A percentile compares a stretch with the other conserved stretches of the same genome.
phyloP scores from a whole-genome alignment of 2,888 invertebrate genomes.

The Calliphora vomitoria region DNA sequence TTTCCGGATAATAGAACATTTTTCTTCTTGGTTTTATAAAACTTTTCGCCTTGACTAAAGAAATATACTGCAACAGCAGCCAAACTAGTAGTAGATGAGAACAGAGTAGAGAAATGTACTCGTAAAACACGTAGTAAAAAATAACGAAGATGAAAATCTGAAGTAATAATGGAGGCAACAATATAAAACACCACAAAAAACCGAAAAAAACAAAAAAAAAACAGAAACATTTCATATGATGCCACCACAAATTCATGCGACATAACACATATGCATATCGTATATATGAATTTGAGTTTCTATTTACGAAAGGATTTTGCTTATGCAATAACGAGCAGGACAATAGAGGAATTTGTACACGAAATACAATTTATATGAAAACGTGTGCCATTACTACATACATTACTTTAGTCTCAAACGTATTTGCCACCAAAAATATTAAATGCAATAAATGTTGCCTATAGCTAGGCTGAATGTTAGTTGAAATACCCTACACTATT shows the following conservation, averaged over 20 bases:
- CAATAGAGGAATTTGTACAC: slow-evolving; percentile 64
- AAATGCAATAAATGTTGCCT: slow-evolving; percentile 13
- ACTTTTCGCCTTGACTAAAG: slow-evolving; percentile 51
- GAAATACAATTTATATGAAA: slow-evolving; percentile 71
- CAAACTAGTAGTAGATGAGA: slow-evolving; percentile 7
- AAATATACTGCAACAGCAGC: slow-evolving; percentile 58
- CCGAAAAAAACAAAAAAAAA: not conserved
- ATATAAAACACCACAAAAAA: slow-evolving; percentile 23
- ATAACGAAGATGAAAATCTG: slow-evolving; percentile 64
- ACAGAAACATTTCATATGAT: slow-evolving; percentile 57
- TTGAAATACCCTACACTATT: not conserved
- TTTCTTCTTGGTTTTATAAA: not conserved
- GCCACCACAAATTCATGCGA: slow-evolving; percentile 72
- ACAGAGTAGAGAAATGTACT: slow-evolving; percentile 5
- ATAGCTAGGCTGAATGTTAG: not conserved
- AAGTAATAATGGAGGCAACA: slow-evolving; percentile 70
- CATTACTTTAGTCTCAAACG: slow-evolving; percentile 15
- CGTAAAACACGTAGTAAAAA: slow-evolving; percentile 59
- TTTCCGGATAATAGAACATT: slow-evolving; percentile 65
- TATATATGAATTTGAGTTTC: not conserved
- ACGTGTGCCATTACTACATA: slow-evolving; percentile 42
- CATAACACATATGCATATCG: slow-evolving; percentile 52
- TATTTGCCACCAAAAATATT: slow-evolving; percentile 5
- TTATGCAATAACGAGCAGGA: slow-evolving; percentile 44
- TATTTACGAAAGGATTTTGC: slow-evolving; percentile 43